Conservation (phyloP, 2,113 vertebrate species). For the Tragelaphus imberbis region DNA sequence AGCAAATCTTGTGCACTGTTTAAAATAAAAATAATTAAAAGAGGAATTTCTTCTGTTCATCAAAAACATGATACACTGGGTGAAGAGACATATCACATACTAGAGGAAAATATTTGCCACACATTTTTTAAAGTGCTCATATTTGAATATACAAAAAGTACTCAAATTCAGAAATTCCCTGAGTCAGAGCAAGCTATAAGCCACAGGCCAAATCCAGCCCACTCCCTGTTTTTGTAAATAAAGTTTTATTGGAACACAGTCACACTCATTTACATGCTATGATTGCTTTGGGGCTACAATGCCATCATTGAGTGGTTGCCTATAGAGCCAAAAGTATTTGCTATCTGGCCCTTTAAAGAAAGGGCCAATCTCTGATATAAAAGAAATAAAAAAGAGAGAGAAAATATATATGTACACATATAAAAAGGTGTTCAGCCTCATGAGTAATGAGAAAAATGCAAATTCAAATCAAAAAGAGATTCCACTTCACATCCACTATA, state of each 20-base stretch:
- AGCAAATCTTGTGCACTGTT: constrained; percentile 38
- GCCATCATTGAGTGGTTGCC: not conserved
- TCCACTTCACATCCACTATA: not conserved
- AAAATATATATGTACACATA: not conserved
- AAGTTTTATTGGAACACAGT: not conserved
- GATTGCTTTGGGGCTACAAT: not conserved
- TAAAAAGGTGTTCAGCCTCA: not conserved
- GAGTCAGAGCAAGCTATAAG: not conserved
- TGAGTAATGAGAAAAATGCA: not conserved
- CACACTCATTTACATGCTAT: not conserved
- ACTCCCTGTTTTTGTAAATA: not conserved
- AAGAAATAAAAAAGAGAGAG: not conserved
- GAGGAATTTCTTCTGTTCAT: not conserved
- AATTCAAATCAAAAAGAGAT: not conserved
- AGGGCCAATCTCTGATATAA: not conserved
- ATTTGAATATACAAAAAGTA: not conserved
- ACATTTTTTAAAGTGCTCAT: not conserved
- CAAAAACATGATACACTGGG: not conserved
- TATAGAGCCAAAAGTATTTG: not conserved
- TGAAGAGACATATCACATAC: not conserved
- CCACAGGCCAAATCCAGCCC: no score
- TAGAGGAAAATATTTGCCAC: not conserved
- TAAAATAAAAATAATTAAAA: constrained; percentile 50
- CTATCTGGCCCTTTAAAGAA: not conserved
- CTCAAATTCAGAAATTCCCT: not conserved